phyloP scores from a whole-genome alignment of 2,113 vertebrate species.

The Sphaerodactylus townsendi region DNA sequence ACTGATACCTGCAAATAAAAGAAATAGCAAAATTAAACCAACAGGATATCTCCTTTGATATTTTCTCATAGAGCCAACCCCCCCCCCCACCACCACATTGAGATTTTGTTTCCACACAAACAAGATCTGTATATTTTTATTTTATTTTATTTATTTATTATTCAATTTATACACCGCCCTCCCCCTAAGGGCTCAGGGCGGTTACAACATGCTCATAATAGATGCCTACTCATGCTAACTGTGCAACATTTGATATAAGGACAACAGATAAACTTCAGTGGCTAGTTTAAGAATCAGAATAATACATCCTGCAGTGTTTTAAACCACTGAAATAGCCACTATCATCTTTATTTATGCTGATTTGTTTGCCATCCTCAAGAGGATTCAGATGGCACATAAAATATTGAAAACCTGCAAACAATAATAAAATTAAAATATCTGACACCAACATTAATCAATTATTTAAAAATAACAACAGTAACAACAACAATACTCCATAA shows the following conservation, averaged over 20 bases:
- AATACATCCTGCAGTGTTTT: neutral
- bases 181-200: too few relatives aligned
- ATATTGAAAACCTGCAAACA: too few relatives aligned
- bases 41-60: neutral
- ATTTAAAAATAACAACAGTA: too few relatives aligned
- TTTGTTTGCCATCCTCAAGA: too few relatives aligned
- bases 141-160: too few relatives aligned
- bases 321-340: neutral
- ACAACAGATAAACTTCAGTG: neutral
- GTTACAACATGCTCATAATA: neutral
- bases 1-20: constrained; percentile 85
- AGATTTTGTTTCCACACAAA: neutral
- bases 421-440: too few relatives aligned
- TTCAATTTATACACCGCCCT: too few relatives aligned
- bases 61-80: neutral
- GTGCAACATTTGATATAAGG: neutral
- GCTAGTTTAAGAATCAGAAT: neutral
- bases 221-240: neutral
- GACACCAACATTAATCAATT: too few relatives aligned
- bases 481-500: too few relatives aligned
- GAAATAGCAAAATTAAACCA: constrained; percentile 13
- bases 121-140: neutral
- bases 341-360: neutral
- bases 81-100: too few relatives aligned
- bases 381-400: too few relatives aligned